A percentile compares a stretch with the other conserved stretches of the same genome.
Evolutionary conservation across 2,113 vertebrate genomes (phyloP).

Genomic region (Ptychochromis oligacanthus): DNA sequence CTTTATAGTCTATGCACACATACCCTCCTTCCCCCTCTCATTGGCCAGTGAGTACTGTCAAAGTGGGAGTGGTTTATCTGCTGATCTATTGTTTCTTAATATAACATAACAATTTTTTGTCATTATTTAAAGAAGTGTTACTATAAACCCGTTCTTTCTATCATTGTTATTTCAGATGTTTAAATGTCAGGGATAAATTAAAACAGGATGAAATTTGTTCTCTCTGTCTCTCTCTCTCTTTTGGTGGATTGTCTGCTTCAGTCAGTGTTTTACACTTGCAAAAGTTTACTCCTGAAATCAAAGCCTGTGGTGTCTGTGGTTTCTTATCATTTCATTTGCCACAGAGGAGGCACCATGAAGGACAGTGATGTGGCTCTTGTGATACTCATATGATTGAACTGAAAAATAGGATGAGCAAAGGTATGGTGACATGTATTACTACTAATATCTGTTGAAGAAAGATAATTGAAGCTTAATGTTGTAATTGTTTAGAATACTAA

Average conservation of each 20-base stretch:
- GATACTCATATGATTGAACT: neutral
- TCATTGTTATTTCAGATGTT: neutral
- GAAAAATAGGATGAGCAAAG: neutral
- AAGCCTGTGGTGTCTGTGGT: conserved; percentile 18
- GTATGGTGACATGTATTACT: neutral
- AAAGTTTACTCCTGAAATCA: neutral
- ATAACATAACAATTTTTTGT: neutral
- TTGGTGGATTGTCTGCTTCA: neutral
- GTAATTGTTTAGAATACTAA: neutral
- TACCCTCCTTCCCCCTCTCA: conserved; percentile 7
- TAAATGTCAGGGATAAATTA: neutral
- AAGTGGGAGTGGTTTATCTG: conserved; percentile 48
- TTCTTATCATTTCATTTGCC: conserved; percentile 27
- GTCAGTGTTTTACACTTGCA: neutral
- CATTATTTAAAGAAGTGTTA: neutral
- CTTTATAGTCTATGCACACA: conserved; percentile 43
- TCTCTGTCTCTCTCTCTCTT: neutral
- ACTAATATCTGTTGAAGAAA: neutral
- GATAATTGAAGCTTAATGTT: too few species aligned
- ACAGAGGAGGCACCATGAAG: neutral
- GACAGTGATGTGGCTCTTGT: neutral
- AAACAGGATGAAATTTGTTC: neutral
- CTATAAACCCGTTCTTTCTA: neutral
- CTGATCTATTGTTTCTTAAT: neutral
- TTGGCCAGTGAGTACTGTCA: neutral